These are phyloP conservation scores for Mallotus villosus DNA, from an alignment of 2,797 vertebrate genomes.

Conservation along the genomic window DNA sequence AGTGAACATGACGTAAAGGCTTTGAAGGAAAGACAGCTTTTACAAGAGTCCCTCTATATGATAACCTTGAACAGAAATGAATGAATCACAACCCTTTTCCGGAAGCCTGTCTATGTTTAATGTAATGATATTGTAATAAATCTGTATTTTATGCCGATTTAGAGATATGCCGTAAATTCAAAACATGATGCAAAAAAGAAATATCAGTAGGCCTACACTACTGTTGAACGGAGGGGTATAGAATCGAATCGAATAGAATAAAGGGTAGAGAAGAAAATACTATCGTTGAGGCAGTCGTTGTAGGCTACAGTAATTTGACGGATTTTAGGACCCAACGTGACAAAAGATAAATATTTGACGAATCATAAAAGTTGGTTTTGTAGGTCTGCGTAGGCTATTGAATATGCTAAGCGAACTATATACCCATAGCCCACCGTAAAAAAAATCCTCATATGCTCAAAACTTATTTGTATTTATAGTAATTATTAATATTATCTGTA, in stretches of 20 bases:
- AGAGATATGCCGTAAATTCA: background rate
- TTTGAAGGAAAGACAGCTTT: background rate
- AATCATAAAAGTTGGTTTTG: conserved; percentile 32
- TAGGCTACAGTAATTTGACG: conserved; percentile 9
- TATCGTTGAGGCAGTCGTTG: background rate
- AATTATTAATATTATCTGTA: too few relatives aligned
- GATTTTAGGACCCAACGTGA: conserved; percentile 32
- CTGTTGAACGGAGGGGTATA: background rate
- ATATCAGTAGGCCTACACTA: background rate
- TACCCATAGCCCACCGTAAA: background rate
- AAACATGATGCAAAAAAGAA: background rate
- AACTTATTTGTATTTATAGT: too few relatives aligned
- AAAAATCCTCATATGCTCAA: too few relatives aligned
- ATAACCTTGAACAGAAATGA: background rate
- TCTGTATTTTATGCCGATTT: background rate
- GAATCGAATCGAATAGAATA: background rate
- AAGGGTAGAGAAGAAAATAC: background rate
- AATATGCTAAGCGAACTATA: background rate
- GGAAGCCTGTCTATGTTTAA: too few relatives aligned
- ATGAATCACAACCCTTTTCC: too few relatives aligned
- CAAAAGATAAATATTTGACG: conserved; percentile 23
- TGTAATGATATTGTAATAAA: too few relatives aligned
- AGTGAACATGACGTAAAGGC: background rate
- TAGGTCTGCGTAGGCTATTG: background rate
- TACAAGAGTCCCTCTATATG: background rate